phyloP scores from a whole-genome alignment of 2,888 invertebrate species.

The Cabera pusaria region DNA sequence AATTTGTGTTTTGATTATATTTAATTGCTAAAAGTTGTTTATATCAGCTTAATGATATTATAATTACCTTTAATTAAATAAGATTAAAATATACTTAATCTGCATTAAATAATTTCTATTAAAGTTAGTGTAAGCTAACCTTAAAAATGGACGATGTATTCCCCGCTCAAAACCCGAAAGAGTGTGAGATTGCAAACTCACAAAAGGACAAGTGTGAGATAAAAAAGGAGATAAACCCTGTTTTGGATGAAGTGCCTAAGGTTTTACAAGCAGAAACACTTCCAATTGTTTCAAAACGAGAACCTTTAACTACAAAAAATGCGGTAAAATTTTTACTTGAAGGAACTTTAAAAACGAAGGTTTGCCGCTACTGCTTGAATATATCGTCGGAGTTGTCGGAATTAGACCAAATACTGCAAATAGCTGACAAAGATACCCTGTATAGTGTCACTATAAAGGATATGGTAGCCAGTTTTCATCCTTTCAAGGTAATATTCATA shows the following conservation, averaged over 20 bases:
- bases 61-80: too few relatives aligned
- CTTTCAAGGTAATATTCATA: slow-evolving; percentile 72
- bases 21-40: too few relatives aligned
- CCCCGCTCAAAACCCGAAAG: slow-evolving; percentile 22
- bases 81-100: too few relatives aligned
- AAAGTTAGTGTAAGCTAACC: too few relatives aligned
- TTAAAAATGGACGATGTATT: slow-evolving; percentile 39
- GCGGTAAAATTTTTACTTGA: slow-evolving; percentile 60
- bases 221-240: slow-evolving; percentile 1
- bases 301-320: slow-evolving; percentile 55
- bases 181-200: slow-evolving; percentile 31
- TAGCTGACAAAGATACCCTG: slow-evolving; percentile 51
- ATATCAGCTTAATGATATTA: too few relatives aligned
- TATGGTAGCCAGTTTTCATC: slow-evolving; percentile 68
- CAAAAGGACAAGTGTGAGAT: slow-evolving; percentile 13
- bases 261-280: not conserved
- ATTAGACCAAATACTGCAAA: slow-evolving; percentile 59
- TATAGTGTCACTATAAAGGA: slow-evolving; percentile 64
- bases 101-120: too few relatives aligned
- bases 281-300: slow-evolving; percentile 6
- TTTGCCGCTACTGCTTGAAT: slow-evolving; percentile 67
- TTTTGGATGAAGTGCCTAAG: slow-evolving; percentile 1
- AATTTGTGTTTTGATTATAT: too few relatives aligned
- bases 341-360: slow-evolving; percentile 55
- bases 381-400: slow-evolving; percentile 51